Evolutionary conservation across 2,797 vertebrate genomes (phyloP).

Genomic region (Brotula barbata): DNA sequence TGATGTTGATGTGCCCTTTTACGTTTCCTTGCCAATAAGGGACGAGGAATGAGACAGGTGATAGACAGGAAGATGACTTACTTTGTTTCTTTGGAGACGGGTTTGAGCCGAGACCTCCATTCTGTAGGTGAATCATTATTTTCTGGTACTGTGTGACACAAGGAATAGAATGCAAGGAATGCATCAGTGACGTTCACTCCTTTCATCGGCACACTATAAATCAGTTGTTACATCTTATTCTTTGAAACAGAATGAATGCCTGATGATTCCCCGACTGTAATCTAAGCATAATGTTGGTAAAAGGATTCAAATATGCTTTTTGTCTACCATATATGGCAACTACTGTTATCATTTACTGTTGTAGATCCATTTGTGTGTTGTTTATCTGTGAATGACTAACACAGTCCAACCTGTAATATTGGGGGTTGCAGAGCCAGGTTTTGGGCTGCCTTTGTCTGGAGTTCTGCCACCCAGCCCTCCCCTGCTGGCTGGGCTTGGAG

Average conservation of each 20-base stretch:
- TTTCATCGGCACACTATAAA: too few species aligned
- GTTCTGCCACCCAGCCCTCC: slow-evolving; percentile 20
- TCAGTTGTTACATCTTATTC: too few species aligned
- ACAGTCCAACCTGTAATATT: slow-evolving; percentile 48
- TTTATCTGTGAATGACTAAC: neutral
- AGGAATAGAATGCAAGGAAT: neutral
- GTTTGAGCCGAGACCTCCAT: slow-evolving; percentile 87
- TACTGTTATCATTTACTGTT: too few species aligned
- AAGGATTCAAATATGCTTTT: too few species aligned
- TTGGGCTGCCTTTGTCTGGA: slow-evolving; percentile 34
- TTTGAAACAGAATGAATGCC: too few species aligned
- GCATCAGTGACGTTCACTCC: slow-evolving; percentile 1
- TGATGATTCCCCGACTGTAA: too few species aligned
- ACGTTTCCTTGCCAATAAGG: too few species aligned
- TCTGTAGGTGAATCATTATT: slow-evolving; percentile 73
- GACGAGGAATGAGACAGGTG: neutral
- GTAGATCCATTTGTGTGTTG: too few species aligned
- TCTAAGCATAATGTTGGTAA: too few species aligned
- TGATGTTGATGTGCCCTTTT: too few species aligned
- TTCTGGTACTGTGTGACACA: slow-evolving; percentile 42
- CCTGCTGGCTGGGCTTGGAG: neutral
- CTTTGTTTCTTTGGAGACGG: slow-evolving; percentile 77
- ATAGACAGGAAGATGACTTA: slow-evolving; percentile 52
- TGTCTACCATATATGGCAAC: too few species aligned
- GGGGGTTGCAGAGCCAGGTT: slow-evolving; percentile 19